Evolutionary conservation across 2,888 invertebrate genomes (phyloP), one percentile per base, ranked within the genome.

Genomic region (Herminia tarsipennalis): DNA sequence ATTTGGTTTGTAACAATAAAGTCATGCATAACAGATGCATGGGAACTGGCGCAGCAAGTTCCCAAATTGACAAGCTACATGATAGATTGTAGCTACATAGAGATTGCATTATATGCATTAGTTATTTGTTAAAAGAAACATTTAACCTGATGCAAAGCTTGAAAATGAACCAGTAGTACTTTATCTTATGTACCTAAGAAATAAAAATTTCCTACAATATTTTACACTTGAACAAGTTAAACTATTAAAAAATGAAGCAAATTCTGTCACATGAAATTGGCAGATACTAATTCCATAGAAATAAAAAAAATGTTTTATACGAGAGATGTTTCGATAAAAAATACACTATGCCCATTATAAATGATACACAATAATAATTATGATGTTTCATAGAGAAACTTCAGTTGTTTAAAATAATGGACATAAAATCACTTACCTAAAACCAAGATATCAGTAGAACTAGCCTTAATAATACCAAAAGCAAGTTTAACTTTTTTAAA

Each of bases 181-280:
- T 88, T 83, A 83, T 81, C 88, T 88, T 87, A 90, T 81, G 78
- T 81, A 75, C 73, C 88, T 90, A 88, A 85, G 77, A 86, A 86
- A 85, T 84, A 83, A 84, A 81, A 80, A 82, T 79, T 83, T 83
- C 78, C 83, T 88, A 86, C 80, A 83, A 81, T 88, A 89, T 86
- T 82, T 81, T 88, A 90, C 86, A 88, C 81, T 85, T 86, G 81
- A 86, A 81, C 80, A 78, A 74, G 76, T 79, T 77, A 75, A 69
- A 72, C 54, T 76, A 76, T 75, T 63, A 76, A 78, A 76, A 83
- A 77, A 76, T 67, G 68, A 76, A 77, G 76, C 69, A 74, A 72
- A 73, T 72, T 67, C 57, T 63, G 66, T 65, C 63, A 56, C 62
- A 74, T 70, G 61, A 71, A 75, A 78, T 72, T 67, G 73, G 67